phyloP scores from a whole-genome alignment of 2,113 vertebrate genomes.

The Phalacrocorax carbo region DNA sequence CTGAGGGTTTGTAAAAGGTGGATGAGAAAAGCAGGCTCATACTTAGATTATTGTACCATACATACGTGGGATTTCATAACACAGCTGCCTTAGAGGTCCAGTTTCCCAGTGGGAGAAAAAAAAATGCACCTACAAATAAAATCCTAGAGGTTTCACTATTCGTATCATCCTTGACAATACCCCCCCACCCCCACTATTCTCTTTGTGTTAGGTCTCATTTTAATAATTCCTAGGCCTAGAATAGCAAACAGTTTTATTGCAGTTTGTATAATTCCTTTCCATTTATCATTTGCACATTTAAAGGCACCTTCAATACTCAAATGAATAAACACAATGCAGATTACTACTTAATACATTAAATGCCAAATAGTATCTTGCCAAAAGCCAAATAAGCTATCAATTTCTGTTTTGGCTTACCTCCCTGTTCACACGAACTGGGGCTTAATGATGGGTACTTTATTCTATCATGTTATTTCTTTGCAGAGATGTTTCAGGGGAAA shows the following conservation, averaged over 20 bases:
- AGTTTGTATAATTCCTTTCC: background rate
- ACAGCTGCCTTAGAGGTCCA: background rate
- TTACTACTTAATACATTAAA: slow-evolving; percentile 31
- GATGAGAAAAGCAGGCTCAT: background rate
- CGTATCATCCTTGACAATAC: background rate
- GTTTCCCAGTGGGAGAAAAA: background rate
- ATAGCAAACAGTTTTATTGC: background rate
- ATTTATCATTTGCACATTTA: background rate
- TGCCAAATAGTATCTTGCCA: background rate
- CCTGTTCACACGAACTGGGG: background rate
- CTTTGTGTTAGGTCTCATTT: background rate
- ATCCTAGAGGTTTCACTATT: background rate
- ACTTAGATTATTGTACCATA: background rate
- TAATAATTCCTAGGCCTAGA: background rate
- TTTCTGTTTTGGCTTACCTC: slow-evolving; percentile 23
- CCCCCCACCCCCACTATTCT: accelerated
- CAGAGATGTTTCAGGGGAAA: slow-evolving; percentile 1
- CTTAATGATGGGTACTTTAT: slow-evolving; percentile 37
- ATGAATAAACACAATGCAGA: slow-evolving; percentile 32
- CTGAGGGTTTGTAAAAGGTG: background rate
- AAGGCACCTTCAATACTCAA: background rate
- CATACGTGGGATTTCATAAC: background rate
- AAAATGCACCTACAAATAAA: background rate
- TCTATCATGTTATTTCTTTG: slow-evolving; percentile 7
- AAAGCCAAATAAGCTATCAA: background rate